Percentiles rank a stretch among this genome's conserved stretches.
Evolutionary conservation across 2,113 vertebrate genomes (phyloP).

Genomic region (Scophthalmus maximus): DNA sequence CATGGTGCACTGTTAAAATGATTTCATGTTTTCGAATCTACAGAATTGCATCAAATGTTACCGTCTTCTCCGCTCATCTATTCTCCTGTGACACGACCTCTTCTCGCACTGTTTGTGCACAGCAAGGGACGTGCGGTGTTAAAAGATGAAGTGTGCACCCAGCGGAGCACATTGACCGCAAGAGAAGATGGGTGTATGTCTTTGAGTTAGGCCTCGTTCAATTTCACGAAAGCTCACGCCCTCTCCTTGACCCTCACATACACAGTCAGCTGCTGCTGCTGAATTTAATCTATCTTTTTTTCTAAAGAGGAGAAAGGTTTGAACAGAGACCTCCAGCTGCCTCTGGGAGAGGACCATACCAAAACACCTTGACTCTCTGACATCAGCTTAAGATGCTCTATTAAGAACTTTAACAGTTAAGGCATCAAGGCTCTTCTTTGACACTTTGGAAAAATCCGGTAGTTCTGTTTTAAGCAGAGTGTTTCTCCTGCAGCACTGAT

Average conservation of each 20-base stretch:
- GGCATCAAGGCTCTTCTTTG: background rate
- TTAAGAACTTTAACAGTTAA: background rate
- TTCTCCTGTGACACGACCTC: conserved; percentile 6
- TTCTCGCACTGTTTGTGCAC: background rate
- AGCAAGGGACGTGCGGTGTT: too few relatives aligned
- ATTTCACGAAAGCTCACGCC: conserved; percentile 38
- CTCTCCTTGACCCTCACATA: conserved; percentile 35
- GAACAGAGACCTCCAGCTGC: background rate
- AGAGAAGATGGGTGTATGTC: background rate
- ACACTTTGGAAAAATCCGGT: too few relatives aligned
- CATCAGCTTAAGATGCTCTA: background rate
- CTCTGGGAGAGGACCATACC: background rate
- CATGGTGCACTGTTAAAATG: background rate
- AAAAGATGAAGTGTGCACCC: background rate
- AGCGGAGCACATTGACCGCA: conserved; percentile 14
- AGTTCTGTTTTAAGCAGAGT: too few relatives aligned
- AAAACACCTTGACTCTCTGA: background rate
- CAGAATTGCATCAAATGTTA: background rate
- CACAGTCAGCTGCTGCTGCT: background rate
- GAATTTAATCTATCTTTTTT: background rate
- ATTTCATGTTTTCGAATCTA: background rate
- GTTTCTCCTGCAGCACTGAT: background rate
- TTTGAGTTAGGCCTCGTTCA: conserved; percentile 48
- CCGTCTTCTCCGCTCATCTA: conserved; percentile 11
- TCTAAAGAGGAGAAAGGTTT: too few relatives aligned